Percentiles rank a stretch among this genome's conserved stretches.
These are phyloP conservation scores for Podarcis cretensis DNA, from an alignment of 2,113 vertebrate genomes.

Conservation along the genomic window DNA sequence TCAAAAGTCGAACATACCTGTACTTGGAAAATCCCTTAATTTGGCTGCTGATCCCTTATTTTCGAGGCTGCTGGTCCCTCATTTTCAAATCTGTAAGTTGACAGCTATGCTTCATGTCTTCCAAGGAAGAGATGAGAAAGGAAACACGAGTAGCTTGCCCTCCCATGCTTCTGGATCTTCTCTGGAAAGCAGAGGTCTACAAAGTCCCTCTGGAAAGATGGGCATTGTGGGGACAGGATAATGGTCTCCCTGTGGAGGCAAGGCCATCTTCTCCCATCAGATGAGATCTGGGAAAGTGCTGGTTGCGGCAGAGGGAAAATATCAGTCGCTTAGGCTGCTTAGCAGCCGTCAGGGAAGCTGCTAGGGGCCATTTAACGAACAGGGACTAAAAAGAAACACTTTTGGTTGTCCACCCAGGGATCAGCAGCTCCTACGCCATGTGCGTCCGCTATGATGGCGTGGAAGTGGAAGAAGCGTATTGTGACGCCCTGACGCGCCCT, in stretches of 20 bases:
- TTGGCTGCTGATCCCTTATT: too few relatives aligned
- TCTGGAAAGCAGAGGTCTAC: background rate
- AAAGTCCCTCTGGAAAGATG: background rate
- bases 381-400: background rate
- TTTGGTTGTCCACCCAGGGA: slow-evolving; percentile 74
- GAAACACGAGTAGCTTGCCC: background rate
- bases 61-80: too few relatives aligned
- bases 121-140: background rate
- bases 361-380: background rate
- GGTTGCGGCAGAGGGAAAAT: background rate
- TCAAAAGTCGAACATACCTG: too few relatives aligned
- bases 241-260: background rate
- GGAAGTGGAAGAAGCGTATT: slow-evolving; percentile 86
- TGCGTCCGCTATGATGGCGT: slow-evolving; percentile 86
- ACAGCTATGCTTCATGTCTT: background rate
- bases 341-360: background rate
- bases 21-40: too few relatives aligned
- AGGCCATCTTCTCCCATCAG: background rate
- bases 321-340: background rate
- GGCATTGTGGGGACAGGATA: background rate
- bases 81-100: too few relatives aligned
- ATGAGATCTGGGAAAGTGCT: background rate
- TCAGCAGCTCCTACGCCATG: slow-evolving; percentile 82
- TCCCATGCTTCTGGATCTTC: background rate
- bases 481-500: slow-evolving; percentile 85